Evolutionary conservation across 1,140 invertebrate genomes (phyloP).

Genomic region (Hirudo medicinalis): DNA sequence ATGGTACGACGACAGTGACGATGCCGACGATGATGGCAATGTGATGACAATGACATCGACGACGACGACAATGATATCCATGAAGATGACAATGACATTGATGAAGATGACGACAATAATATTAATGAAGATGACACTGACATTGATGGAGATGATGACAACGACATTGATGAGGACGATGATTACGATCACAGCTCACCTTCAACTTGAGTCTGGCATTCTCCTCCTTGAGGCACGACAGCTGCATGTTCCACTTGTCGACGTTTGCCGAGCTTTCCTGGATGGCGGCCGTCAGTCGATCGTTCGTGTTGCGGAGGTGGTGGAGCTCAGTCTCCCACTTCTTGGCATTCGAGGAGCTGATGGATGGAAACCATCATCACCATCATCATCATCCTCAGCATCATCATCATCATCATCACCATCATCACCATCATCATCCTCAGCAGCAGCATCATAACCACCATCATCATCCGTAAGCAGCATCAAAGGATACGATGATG

Average conservation of each 20-base stretch:
- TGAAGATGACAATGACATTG: background rate
- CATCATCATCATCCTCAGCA: background rate
- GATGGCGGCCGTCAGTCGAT: slow-evolving; percentile 78
- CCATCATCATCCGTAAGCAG: background rate
- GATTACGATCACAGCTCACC: slow-evolving; percentile 26
- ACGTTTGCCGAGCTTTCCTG: slow-evolving; percentile 95
- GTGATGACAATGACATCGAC: background rate
- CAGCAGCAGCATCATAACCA: background rate
- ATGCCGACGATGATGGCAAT: background rate
- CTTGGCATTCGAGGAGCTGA: slow-evolving; percentile 80
- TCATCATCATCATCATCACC: background rate
- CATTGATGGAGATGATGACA: background rate
- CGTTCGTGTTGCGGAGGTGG: slow-evolving; percentile 89
- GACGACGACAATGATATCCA: background rate
- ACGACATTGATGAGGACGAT: background rate
- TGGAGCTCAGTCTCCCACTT: slow-evolving; percentile 95
- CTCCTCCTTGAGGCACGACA: slow-evolving; percentile 89
- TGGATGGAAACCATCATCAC: background rate
- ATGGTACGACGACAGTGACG: background rate
- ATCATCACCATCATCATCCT: background rate
- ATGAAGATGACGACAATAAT: background rate
- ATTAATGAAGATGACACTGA: background rate
- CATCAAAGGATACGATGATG: too few species aligned
- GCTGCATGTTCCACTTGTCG: slow-evolving; percentile 91
- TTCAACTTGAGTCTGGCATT: slow-evolving; percentile 72